Evolutionary conservation across 2,888 invertebrate genomes (phyloP), one percentile per base, ranked within the genome.

Genomic region (Physocephala rufipes): DNA sequence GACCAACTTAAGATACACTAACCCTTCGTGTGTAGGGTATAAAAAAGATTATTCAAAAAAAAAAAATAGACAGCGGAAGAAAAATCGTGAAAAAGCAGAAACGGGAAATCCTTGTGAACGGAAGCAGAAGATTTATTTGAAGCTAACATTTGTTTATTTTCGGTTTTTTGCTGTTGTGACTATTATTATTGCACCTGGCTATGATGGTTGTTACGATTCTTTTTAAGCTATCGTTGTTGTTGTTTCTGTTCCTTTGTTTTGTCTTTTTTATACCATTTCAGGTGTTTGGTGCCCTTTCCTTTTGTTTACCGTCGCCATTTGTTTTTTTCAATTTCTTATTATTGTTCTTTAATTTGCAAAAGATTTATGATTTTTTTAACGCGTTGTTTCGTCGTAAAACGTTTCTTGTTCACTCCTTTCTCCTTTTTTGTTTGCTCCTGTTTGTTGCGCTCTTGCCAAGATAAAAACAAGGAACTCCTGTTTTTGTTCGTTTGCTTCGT

Each of bases 141-240:
- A 61, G 71, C 70, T 73, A 76, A 68, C 68, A 73, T 51, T 30
- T 43, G n/a, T 43, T 58, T 47, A n/a, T n/a, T n/a, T n/a, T n/a
- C n/a, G n/a, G n/a, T 55, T 58, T 51, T 43, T 43, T 30, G 24
- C 16, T 59, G 59, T n/a, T 59, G 4, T 16, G 12, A 26, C 59
- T 21, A n/a, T 59, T 55, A 16, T 5, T 49, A 49, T 66, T 66
- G 21, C 51, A n/a, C n/a, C n/a, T n/a, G n/a, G n/a, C n/a, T n/a
- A n/a, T n/a, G n/a, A n/a, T n/a, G n/a, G n/a, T n/a, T n/a, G n/a
- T n/a, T n/a, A n/a, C n/a, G n/a, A n/a, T 30, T n/a, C n/a, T 53
- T 66, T 66, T 49, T 21, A 53, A 16, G 16, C 13, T 16, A 13
- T 49, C 5, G 49, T 9, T n/a, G 49, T n/a, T 19, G 49, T 19